phyloP scores from a whole-genome alignment of 2,797 vertebrate species.

The Acrocephalus scirpaceus region DNA sequence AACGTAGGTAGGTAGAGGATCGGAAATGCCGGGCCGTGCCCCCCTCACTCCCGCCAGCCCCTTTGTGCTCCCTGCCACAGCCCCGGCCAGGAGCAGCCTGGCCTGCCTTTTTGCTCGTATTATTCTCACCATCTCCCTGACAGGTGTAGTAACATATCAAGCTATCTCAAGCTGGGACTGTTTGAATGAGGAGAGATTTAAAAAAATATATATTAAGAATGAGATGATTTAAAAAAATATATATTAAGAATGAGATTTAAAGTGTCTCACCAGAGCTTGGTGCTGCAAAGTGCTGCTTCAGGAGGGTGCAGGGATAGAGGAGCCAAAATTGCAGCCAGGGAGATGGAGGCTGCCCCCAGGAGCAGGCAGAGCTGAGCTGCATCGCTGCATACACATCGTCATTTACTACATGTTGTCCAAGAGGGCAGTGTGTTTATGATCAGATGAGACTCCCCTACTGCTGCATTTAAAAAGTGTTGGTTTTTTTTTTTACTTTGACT shows the following conservation, averaged over 20 bases:
- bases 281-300: background rate
- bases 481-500: background rate
- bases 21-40: background rate
- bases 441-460: background rate
- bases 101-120: background rate
- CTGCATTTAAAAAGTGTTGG: background rate
- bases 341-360: background rate
- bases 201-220: background rate
- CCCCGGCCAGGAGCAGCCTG: background rate
- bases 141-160: slow-evolving; percentile 12
- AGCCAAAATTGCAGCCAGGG: background rate
- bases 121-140: slow-evolving; percentile 28
- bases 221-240: background rate
- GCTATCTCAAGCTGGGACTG: slow-evolving; percentile 26
- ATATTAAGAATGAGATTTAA: background rate
- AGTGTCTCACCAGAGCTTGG: background rate
- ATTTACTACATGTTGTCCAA: background rate
- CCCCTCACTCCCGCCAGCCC: background rate
- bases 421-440: background rate
- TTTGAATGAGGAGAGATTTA: background rate
- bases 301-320: background rate
- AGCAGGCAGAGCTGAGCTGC: background rate
- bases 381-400: rapidly evolving
- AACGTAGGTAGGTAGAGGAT: background rate
- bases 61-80: background rate